Conservation (phyloP, 2,888 invertebrate species). For the Drosophila koepferae region DNA sequence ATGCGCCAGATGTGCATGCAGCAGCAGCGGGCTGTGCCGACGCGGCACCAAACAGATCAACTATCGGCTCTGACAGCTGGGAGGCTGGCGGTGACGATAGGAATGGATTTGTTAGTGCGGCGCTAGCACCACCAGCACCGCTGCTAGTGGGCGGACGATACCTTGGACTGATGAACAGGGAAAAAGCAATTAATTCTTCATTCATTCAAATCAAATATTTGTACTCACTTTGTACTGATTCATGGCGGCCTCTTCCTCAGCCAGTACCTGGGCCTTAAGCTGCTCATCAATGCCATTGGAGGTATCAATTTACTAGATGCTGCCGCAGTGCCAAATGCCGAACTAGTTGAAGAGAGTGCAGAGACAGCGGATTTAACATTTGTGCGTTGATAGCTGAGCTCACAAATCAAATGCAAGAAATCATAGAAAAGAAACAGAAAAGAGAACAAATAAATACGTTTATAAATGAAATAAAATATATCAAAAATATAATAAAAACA, state of each 20-base stretch:
- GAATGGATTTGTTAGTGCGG: constrained; percentile 93
- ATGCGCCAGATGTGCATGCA: constrained; percentile 84
- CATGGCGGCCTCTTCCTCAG: constrained; percentile 98
- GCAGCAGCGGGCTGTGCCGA: constrained; percentile 82
- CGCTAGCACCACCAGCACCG: constrained; percentile 86
- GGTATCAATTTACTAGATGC: constrained; percentile 89
- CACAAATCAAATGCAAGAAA: constrained; percentile 50
- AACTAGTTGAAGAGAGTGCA: constrained; percentile 94
- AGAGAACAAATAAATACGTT: constrained; percentile 22
- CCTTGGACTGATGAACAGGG: constrained; percentile 88
- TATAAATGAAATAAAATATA: not conserved
- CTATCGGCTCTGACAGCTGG: constrained; percentile 88
- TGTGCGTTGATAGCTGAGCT: constrained; percentile 90
- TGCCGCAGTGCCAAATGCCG: constrained; percentile 94
- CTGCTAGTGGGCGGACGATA: constrained; percentile 91
- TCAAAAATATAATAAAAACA: not conserved
- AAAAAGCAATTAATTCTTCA: constrained; percentile 1
- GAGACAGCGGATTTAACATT: constrained; percentile 95
- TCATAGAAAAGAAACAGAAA: constrained; percentile 36
- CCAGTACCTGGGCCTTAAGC: constrained; percentile 93
- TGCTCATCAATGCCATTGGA: constrained; percentile 94
- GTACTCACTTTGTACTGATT: constrained; percentile 95
- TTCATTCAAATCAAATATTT: constrained; percentile 5
- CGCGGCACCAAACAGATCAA: constrained; percentile 90
- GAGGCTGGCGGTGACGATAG: constrained; percentile 89